Base-by-base conservation (phyloP, 2,888 invertebrate genomes). In the Myopa testacea region DNA sequence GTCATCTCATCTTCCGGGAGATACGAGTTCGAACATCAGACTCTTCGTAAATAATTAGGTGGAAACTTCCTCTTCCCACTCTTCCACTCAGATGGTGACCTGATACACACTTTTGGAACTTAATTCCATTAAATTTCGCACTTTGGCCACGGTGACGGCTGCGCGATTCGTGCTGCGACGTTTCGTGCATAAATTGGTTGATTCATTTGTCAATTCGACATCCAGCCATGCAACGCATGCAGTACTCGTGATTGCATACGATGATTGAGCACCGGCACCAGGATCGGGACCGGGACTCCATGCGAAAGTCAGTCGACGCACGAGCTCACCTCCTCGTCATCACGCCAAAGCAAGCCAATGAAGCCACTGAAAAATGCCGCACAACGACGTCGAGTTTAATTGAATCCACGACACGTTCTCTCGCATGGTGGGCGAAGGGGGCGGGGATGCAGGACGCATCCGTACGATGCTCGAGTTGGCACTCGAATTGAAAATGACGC, bases 141-240 rank as follows among this genome's bases (percentile, higher is more conserved):
- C 55, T 71, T 62, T 16, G 34, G 52, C 58, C n/a, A 16, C n/a
- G 38, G 50, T 73, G 52, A 63, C 63, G 50, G n/a, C 10, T 45
- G 6, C 45, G 45, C 19, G 38, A 67, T 63, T 68, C 75, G 37
- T 50, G 75, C 67, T 62, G 55, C 40, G 34, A 37, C 67, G 38
- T 75, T 63, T 68, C 75, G 37, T 50, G 75, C 67, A 75, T 68
- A 75, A 67, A 75, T 75, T 75, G 26, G 55, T 68, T 55, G 26
- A 67, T 68, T 55, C 75, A 67, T 75, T 67, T 75, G 55, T 37
- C 70, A 50, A 40, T 45, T 62, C 58, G 52, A 37, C 62, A 45
- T 69, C 40, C 68, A 69, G n/a, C 67, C 45, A 40, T n/a, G 45
- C 40, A 68, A 26, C 62, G 26, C 14, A n/a, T 26, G n/a, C 45